Evolutionary conservation across 2,797 vertebrate genomes (phyloP).

Genomic region (Arctocebus calabarensis): DNA sequence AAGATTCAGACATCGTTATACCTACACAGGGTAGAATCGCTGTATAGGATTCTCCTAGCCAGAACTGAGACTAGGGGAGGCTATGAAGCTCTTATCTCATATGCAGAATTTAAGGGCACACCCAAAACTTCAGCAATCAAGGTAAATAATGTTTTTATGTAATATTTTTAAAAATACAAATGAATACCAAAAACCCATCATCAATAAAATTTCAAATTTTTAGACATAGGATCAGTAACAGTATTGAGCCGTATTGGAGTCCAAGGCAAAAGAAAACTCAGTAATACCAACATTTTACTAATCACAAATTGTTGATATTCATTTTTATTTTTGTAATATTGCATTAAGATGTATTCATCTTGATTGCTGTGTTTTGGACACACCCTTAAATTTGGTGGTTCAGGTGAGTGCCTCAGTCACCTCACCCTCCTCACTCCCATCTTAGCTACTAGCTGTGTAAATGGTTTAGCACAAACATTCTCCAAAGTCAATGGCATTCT

Average conservation of each 20-base stretch:
- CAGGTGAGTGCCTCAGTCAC: neutral
- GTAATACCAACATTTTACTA: neutral
- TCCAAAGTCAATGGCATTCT: neutral
- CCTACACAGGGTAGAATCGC: neutral
- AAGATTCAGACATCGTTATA: neutral
- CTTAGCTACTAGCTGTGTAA: neutral
- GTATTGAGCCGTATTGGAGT: neutral
- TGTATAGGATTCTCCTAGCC: neutral
- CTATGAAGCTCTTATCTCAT: neutral
- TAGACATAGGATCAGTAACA: neutral
- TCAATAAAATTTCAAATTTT: neutral
- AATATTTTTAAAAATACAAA: conserved; percentile 20
- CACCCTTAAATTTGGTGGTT: neutral
- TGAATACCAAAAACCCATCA: neutral
- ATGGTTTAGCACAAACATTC: neutral
- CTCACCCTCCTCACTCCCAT: neutral
- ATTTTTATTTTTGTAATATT: neutral
- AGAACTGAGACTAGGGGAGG: neutral
- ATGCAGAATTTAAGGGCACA: neutral
- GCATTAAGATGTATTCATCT: neutral
- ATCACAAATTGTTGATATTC: neutral
- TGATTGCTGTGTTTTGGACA: neutral
- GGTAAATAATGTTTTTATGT: neutral
- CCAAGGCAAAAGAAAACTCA: neutral
- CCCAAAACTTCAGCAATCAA: neutral